Base-by-base conservation (phyloP, 2,888 invertebrate genomes). In the Lutraria lutraria region DNA sequence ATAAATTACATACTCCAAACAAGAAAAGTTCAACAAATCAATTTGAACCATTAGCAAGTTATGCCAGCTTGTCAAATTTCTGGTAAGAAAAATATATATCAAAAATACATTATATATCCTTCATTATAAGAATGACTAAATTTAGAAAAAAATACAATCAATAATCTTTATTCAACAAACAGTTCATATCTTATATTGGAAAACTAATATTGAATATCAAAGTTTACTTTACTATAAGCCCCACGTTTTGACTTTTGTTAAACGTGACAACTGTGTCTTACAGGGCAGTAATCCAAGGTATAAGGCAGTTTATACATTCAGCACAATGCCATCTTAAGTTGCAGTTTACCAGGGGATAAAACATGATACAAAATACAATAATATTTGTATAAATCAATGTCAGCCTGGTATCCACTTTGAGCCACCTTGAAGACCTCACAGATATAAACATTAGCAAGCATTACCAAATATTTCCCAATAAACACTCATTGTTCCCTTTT, bases 301-400 rank as follows among this genome's bases (percentile, higher is more conserved):
- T 68, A 25, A 25, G 63, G 25, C 63, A 25, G 25, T 68, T n/a
- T 60, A 68, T 10, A 68, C 63, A 21, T 25, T n/a, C 2, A 68
- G 25, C 63, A 68, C 63, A 68, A 68, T 25, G 25, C 6, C 19
- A 16, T 76, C 31, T 25, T 31, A 76, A 31, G 19, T 34, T 76
- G 34, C 21, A 76, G 76, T 25, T 10, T 16, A 76, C 34, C 31
- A 13, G 19, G 19, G 76, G 76, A 76, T 76, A 76, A 19, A 34
- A 34, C 29, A 34, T 34, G 31, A 76, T 25, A 25, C 25, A n/a
- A 68, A 34, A 76, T 31, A 34, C 16, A 19, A 76, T 31, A 76
- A 76, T 76, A 34, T 31, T 76, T 25, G 25, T 76, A 76, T 76
- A 76, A 76, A 76, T 31, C 76, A 31, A 76, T 76, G 76, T 76